These are phyloP conservation scores for Torymus texanus DNA, from an alignment of 2,888 invertebrate genomes.

Conservation along the genomic window DNA sequence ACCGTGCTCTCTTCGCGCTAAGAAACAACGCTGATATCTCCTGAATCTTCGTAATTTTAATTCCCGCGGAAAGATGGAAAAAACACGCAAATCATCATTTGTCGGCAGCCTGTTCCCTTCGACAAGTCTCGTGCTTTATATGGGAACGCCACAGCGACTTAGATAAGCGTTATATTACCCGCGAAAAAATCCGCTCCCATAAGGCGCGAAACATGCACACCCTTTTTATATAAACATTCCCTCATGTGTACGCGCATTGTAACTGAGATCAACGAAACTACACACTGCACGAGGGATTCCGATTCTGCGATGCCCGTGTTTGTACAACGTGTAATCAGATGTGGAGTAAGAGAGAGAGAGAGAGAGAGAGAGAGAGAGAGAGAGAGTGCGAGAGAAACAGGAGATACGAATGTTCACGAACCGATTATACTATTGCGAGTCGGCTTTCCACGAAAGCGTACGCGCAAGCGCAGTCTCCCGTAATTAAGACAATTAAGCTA, in stretches of 20 bases:
- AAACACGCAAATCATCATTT: neutral
- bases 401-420: constrained; percentile 16
- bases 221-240: constrained; percentile 10
- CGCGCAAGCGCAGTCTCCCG: constrained; percentile 58
- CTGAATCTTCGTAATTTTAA: constrained; percentile 4
- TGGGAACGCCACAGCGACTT: constrained; percentile 15
- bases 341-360: neutral
- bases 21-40: neutral
- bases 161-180: constrained; percentile 49
- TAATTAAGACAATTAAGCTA: constrained; percentile 73
- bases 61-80: neutral
- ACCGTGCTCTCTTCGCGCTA: neutral
- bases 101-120: constrained; percentile 15
- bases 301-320: neutral
- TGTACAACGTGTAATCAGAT: constrained; percentile 26
- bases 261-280: no score
- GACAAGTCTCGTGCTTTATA: constrained; percentile 17
- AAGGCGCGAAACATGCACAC: constrained; percentile 3
- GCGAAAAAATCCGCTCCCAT: constrained; percentile 34
- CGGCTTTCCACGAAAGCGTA: constrained; percentile 69
- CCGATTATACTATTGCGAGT: constrained; percentile 48
- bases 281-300: constrained; percentile 11
- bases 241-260: no score
- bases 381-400: constrained; percentile 15
- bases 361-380: neutral